These are phyloP conservation scores for Hypsibius dujardini DNA, from an alignment of 1,140 invertebrate genomes.

Conservation along the genomic window DNA sequence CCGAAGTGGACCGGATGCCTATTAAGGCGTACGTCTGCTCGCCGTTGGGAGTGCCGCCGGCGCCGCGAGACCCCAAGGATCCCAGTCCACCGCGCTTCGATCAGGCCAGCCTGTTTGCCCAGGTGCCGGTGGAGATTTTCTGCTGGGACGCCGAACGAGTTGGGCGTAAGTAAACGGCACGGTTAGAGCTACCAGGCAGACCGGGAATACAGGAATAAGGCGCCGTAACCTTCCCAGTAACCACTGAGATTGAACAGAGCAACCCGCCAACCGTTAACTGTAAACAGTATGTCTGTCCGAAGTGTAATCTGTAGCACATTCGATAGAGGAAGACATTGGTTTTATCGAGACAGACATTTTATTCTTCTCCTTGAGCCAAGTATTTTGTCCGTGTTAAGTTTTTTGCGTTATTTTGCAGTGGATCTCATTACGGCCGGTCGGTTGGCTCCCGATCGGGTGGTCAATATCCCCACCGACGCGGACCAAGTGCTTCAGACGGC, in stretches of 20 bases:
- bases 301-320: too few species aligned
- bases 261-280: too few species aligned
- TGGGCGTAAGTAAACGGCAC: constrained; percentile 8
- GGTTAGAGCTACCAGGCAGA: too few species aligned
- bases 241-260: too few species aligned
- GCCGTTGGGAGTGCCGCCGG: neutral
- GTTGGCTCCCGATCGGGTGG: neutral
- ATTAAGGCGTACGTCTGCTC: constrained; percentile 11
- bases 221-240: neutral
- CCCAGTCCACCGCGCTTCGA: constrained; percentile 1
- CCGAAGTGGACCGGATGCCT: constrained; percentile 8
- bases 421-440: neutral
- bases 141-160: constrained; percentile 16
- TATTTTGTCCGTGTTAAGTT: too few species aligned
- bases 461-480: constrained; percentile 5
- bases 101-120: neutral
- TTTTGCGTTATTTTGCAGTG: constrained; percentile 7
- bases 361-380: too few species aligned
- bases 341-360: too few species aligned
- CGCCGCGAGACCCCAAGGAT: neutral
- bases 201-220: too few species aligned
- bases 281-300: too few species aligned
- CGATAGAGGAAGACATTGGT: constrained; percentile 2
- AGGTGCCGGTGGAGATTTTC: constrained; percentile 8
- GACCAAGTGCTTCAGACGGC: constrained; percentile 13